Conservation (phyloP, 2,888 invertebrate species). For the Sarcophaga caerulescens region DNA sequence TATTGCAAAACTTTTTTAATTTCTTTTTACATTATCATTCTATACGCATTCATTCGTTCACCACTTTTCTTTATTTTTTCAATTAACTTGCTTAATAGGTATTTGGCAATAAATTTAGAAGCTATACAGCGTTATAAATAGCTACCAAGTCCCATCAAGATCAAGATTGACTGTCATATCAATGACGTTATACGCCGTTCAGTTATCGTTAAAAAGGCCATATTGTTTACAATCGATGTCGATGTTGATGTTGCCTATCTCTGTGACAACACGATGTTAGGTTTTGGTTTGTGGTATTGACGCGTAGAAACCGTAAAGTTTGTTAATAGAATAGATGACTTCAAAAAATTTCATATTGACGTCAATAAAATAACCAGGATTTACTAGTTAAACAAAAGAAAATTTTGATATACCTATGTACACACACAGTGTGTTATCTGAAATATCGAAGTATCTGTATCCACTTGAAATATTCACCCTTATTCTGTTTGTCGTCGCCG, state of each 20-base stretch:
- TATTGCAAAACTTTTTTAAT: not conserved
- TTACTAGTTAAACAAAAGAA: too few species aligned
- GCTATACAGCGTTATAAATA: not conserved
- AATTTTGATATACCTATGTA: too few species aligned
- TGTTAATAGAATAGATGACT: too few species aligned
- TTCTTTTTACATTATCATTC: conserved; percentile 9
- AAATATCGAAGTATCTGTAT: too few species aligned
- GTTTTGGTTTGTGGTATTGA: not conserved
- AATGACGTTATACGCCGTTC: conserved; percentile 4
- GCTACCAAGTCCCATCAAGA: conserved; percentile 2
- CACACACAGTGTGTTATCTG: too few species aligned
- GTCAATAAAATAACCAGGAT: too few species aligned
- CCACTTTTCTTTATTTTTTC: not conserved
- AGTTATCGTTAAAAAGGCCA: conserved; percentile 10
- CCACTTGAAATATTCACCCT: too few species aligned
- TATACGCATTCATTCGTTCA: too few species aligned
- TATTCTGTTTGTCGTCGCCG: too few species aligned
- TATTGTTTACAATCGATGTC: conserved; percentile 1
- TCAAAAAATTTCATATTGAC: too few species aligned
- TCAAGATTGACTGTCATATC: conserved; percentile 6
- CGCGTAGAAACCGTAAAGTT: too few species aligned
- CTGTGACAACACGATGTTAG: not conserved
- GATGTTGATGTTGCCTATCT: not conserved
- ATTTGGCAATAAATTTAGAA: conserved; percentile 15
- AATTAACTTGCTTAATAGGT: not conserved